A percentile compares a stretch with the other conserved stretches of the same genome.
Conservation (phyloP, 1,140 invertebrate species). For the Brachionus plicatilis region DNA sequence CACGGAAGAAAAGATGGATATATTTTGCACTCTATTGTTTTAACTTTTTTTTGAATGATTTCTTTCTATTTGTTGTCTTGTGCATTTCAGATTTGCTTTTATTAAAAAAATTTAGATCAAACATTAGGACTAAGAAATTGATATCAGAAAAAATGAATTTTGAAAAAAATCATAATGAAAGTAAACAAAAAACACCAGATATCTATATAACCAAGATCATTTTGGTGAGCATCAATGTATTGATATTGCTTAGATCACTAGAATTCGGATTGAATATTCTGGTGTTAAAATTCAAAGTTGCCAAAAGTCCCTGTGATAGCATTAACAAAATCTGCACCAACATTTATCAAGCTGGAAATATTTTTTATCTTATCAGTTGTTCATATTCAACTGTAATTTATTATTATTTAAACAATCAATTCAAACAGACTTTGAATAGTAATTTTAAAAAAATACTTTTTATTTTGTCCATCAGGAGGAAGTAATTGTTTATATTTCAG, state of each 20-base stretch:
- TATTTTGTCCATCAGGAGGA: too few relatives aligned
- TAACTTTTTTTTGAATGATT: not conserved
- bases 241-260: not conserved
- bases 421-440: not conserved
- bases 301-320: not conserved
- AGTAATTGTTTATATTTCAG: too few relatives aligned
- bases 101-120: not conserved
- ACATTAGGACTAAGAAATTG: not conserved
- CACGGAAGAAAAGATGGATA: not conserved
- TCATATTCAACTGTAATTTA: not conserved
- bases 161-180: too few relatives aligned
- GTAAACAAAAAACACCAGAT: too few relatives aligned
- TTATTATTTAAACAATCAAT: not conserved
- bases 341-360: not conserved
- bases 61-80: not conserved
- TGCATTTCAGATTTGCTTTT: not conserved
- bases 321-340: slow-evolving; percentile 18
- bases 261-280: not conserved
- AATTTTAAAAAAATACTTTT: too few relatives aligned
- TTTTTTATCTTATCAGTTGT: not conserved
- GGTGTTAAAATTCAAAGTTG: not conserved
- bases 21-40: not conserved
- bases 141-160: not conserved
- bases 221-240: not conserved
- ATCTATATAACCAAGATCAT: not conserved